A percentile compares a stretch with the other conserved stretches of the same genome.
These are phyloP conservation scores for Acanthoscelides obtectus DNA, from an alignment of 2,888 invertebrate genomes.

Conservation along the genomic window DNA sequence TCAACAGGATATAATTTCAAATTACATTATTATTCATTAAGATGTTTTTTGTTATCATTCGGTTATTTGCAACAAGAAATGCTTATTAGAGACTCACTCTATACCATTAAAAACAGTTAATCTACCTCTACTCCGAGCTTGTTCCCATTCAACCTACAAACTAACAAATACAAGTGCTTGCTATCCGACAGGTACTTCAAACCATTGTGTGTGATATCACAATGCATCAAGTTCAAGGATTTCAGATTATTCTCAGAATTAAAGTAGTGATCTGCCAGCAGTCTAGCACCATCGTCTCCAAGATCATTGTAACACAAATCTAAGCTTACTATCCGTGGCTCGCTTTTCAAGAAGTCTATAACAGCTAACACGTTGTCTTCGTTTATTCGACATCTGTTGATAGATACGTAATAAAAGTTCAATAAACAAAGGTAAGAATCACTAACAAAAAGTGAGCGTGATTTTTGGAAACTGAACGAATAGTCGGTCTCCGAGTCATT, in stretches of 20 bases:
- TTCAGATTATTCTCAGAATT: conserved; percentile 48
- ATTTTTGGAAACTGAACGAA: too few relatives aligned
- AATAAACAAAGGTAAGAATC: too few relatives aligned
- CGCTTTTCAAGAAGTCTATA: conserved; percentile 47
- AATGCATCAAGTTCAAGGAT: conserved; percentile 56
- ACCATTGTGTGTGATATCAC: conserved; percentile 50
- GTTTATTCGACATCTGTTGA: conserved; percentile 43
- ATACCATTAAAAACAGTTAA: not conserved
- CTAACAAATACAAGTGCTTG: conserved; percentile 47
- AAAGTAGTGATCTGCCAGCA: conserved; percentile 47
- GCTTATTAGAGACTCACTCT: too few relatives aligned
- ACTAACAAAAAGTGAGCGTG: too few relatives aligned
- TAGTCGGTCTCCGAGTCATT: too few relatives aligned
- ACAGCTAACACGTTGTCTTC: conserved; percentile 52
- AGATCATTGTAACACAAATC: conserved; percentile 57
- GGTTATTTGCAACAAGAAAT: too few relatives aligned
- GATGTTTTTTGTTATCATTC: too few relatives aligned
- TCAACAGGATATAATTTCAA: too few relatives aligned
- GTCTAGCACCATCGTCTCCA: conserved; percentile 50
- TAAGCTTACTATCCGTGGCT: conserved; percentile 50
- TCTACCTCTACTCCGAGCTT: conserved; percentile 51
- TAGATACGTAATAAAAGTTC: too few relatives aligned
- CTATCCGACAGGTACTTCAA: conserved; percentile 20
- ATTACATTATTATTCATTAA: too few relatives aligned
- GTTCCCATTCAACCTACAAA: conserved; percentile 56